Conservation (phyloP, 1,140 invertebrate species). For the Sipha flava region DNA sequence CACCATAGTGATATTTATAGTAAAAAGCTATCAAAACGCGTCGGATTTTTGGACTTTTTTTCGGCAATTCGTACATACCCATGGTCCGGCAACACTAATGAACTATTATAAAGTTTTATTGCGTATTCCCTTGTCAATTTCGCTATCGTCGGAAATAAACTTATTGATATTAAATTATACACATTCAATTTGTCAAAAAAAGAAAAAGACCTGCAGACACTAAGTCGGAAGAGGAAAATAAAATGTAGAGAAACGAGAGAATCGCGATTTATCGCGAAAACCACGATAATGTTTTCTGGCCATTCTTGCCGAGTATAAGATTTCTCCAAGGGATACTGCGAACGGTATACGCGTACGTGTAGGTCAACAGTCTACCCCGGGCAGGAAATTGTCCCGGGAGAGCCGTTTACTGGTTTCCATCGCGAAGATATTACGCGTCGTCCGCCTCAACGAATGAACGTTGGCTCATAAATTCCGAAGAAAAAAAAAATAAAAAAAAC, state of each 20-base stretch:
- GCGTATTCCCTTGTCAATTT: neutral
- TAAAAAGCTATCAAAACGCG: neutral
- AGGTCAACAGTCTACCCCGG: constrained; percentile 11
- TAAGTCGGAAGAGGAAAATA: neutral
- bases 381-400: neutral
- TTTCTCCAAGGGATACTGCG: constrained; percentile 24
- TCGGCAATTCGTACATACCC: neutral
- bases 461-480: neutral
- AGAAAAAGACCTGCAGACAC: neutral
- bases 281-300: constrained; percentile 12
- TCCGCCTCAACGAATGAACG: neutral
- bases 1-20: neutral
- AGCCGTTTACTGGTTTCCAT: constrained; percentile 28
- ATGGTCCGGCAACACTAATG: neutral
- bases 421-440: neutral
- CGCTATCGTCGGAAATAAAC: neutral
- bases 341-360: neutral
- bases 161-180: neutral
- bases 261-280: constrained; percentile 17
- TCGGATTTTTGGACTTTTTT: neutral
- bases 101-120: neutral
- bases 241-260: neutral
- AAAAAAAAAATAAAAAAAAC: neutral
- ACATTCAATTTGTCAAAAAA: neutral
- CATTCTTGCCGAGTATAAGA: neutral